phyloP scores from a whole-genome alignment of 2,888 invertebrate species.

The Dryococelus australis region DNA sequence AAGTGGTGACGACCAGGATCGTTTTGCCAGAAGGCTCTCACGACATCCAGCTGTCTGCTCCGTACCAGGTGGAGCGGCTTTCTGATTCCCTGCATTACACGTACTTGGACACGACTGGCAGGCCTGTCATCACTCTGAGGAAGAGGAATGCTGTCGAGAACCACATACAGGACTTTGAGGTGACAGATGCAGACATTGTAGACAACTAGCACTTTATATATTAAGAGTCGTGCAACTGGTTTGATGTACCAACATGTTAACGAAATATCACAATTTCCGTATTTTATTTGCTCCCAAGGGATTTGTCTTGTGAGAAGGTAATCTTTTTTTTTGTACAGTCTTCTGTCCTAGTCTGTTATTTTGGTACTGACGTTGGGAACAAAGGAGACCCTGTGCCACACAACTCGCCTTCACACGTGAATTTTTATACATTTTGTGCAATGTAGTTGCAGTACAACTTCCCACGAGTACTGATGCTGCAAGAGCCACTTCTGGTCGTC shows the following conservation, averaged over 20 bases:
- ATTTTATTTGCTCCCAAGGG: too few relatives aligned
- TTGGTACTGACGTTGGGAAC: too few relatives aligned
- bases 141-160: conserved; percentile 91
- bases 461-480: conserved; percentile 83
- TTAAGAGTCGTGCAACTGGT: too few relatives aligned
- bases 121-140: conserved; percentile 84
- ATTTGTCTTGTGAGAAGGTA: too few relatives aligned
- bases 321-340: too few relatives aligned
- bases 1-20: conserved; percentile 85
- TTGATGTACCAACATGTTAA: too few relatives aligned
- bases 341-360: too few relatives aligned
- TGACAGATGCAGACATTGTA: conserved; percentile 49
- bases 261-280: too few relatives aligned
- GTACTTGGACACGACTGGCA: conserved; percentile 93
- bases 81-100: conserved; percentile 85
- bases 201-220: too few relatives aligned
- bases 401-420: too few relatives aligned
- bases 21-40: conserved; percentile 93
- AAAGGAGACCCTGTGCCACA: too few relatives aligned
- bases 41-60: conserved; percentile 81
- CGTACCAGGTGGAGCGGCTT: conserved; percentile 79
- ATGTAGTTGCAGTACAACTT: conserved; percentile 79
- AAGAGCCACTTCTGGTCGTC: conserved; percentile 91
- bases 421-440: conserved; percentile 3
- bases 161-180: conserved; percentile 94